A percentile compares a stretch with the other conserved stretches of the same genome.
Evolutionary conservation across 2,113 vertebrate genomes (phyloP).

Genomic region (Corydoras maculifer): DNA sequence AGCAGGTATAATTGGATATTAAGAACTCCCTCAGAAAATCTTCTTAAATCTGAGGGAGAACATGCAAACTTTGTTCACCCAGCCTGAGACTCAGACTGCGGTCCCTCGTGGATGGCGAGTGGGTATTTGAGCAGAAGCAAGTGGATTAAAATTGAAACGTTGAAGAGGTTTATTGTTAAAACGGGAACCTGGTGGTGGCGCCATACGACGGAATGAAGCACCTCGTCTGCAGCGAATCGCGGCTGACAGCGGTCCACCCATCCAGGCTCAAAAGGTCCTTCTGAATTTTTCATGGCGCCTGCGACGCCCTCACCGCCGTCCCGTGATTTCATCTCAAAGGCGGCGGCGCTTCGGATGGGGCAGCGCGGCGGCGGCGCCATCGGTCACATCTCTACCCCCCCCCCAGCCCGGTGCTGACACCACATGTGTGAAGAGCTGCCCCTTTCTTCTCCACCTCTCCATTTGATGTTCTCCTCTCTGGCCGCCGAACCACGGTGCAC

Average conservation of each 20-base stretch:
- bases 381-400: slow-evolving; percentile 34
- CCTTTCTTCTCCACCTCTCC: background rate
- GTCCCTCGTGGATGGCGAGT: too few relatives aligned
- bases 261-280: slow-evolving; percentile 45
- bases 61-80: too few relatives aligned
- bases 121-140: too few relatives aligned
- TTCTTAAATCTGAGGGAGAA: too few relatives aligned
- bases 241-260: slow-evolving; percentile 35
- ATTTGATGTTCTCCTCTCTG: slow-evolving; percentile 31
- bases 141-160: too few relatives aligned
- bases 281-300: slow-evolving; percentile 44
- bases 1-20: too few relatives aligned
- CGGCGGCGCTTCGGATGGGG: slow-evolving; percentile 24
- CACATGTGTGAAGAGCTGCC: background rate
- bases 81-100: too few relatives aligned
- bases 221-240: background rate
- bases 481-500: background rate
- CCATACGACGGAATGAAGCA: slow-evolving; percentile 19
- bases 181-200: background rate
- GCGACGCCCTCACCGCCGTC: slow-evolving; percentile 34
- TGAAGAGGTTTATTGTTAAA: too few relatives aligned
- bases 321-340: slow-evolving; percentile 50
- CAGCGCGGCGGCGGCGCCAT: slow-evolving; percentile 32
- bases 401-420: slow-evolving; percentile 18
- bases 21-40: too few relatives aligned